Evolutionary conservation across 2,888 invertebrate genomes (phyloP), one percentile per base, ranked within the genome.

Genomic region (Papilio demoleus): DNA sequence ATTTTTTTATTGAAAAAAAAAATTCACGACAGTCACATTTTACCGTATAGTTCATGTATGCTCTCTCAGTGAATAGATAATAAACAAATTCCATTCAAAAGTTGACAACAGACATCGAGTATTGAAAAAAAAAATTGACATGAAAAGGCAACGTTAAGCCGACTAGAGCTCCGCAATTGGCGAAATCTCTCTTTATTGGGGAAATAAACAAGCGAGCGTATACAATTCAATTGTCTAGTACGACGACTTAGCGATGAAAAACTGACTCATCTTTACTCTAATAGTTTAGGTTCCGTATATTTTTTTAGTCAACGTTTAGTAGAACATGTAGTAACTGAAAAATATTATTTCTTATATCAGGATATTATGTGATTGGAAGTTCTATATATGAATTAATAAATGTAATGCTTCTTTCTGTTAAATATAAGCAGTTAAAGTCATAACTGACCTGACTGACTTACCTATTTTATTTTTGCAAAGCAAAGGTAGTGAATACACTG

Each of bases 211-310:
- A 81, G 79, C 74, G 73, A 76, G 79, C 74, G 79, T 77, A 83
- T 77, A 85, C 84, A 86, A 87, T 88, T 87, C 88, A 88, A 86
- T 86, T 85, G 86, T 82, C 84, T 83, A 72, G 79, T 73, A 73
- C 74, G 75, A 70, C 74, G 79, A 76, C 79, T 81, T 81, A 78
- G 75, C 74, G 73, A 70, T 70, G 72, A 72, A 70, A 38, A 71
- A 69, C 69, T 68, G 62, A 56, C 65, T 70, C 36, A 62, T 31
- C 17, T 36, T 36, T 56, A 4, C 50, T 22, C 14, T 14, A 45
- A n/a, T 56, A 22, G 60, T 50, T 47, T 38, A 27, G 70, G 70
- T 73, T 77, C 74, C 71, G 74, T 73, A 67, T 38, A 69, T 12
- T 14, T 56, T 36, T 31, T 31, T 31, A 31, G 4, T 31, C 3